Base-by-base conservation (phyloP, 2,797 vertebrate species). In the Cyclura pinguis region DNA sequence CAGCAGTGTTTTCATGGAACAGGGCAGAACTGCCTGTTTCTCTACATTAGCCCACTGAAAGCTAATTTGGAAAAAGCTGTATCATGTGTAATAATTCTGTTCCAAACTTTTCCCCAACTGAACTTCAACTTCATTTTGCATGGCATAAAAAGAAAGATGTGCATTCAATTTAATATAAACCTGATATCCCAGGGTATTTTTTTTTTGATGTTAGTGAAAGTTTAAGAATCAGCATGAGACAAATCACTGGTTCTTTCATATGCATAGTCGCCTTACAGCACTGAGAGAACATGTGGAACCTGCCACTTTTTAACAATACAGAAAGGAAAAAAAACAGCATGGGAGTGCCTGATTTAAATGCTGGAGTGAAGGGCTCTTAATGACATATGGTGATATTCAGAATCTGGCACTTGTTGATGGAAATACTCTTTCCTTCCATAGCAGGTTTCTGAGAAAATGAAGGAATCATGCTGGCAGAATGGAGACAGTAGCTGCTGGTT, bases 101-200 rank as follows among this genome's bases (percentile, higher is more conserved):
- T 93, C 1, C 0, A 5, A 89, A 91, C 87, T 80, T 95, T 88
- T 86, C 92, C 88, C 74, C 24, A 0, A 78, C 87, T 90, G 77
- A 95, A 91, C 92, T 87, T 93, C 8, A 0, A 24, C 87, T 86
- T 90, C 81, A 84, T 84, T 72, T 52, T 50, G 32, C 20, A 6
- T 29, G 67, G 13, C 42, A 84, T 27, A 55, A 38, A 67, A 83
- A 38, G 42, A 87, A 55, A 12, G 10, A 52, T 20, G 55, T 85
- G 72, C 8, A 1, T 67, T 89, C 27, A 24, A 81, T 89, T 90
- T 18, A 91, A 87, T 22, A 52, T 6, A 22, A 90, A 74, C 24
- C 29, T 80, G 9, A 83, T 85, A 83, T 83, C 85, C 88, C 88
- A 92, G 92, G 81, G 35, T 87, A 64, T 20, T 57, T 57, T 22